Evolutionary conservation across 2,113 vertebrate genomes (phyloP), one percentile per base, ranked within the genome.

Genomic region (Myotis lucifugus): DNA sequence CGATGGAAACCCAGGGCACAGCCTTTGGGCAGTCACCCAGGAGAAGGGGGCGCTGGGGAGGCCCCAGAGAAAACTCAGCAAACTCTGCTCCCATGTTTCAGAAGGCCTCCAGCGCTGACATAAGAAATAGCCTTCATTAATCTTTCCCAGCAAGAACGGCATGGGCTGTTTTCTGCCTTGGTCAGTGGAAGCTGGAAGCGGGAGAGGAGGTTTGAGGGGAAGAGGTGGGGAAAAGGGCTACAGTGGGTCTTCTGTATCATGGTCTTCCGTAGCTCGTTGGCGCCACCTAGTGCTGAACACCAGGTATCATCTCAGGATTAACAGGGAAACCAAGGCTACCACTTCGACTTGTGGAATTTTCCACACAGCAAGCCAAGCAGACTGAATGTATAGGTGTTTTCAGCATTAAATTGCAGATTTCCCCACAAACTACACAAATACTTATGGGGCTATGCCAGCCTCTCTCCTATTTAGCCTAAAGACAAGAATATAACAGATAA

Each of bases 271-370:
- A 93, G 97, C 97, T 97, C 97, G 78, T 3, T 93, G 85, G 96
- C 79, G 95, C 97, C 97, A 97, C 23, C 97, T 97, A 37, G 97
- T 85, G 97, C 54, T 79, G 10, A 86, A 40, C 42, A 74, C 15
- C 23, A 27, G 42, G 32, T 74, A 29, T 66, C 42, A 77, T 18
- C 21, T 84, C 59, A 14, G 8, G 84, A 85, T 48, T 76, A 56
- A 85, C 0, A 73, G 14, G 48, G 85, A 96, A 96, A 92, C 42
- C 40, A 81, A 84, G 82, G 59, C 32, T 50, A 72, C 34, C 34
- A 73, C 27, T 42, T 72, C 37, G 77, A 81, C 27, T 37, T 1
- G 23, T 64, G 76, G 87, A 87, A 85, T 73, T 91, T 95, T 90
- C 84, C 56, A 82, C 61, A 40, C 84, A 87, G 89, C 54, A 12